Percentiles rank a stretch among this genome's conserved stretches.
Conservation (phyloP, 2,797 vertebrate genomes). For the Masticophis lateralis region DNA sequence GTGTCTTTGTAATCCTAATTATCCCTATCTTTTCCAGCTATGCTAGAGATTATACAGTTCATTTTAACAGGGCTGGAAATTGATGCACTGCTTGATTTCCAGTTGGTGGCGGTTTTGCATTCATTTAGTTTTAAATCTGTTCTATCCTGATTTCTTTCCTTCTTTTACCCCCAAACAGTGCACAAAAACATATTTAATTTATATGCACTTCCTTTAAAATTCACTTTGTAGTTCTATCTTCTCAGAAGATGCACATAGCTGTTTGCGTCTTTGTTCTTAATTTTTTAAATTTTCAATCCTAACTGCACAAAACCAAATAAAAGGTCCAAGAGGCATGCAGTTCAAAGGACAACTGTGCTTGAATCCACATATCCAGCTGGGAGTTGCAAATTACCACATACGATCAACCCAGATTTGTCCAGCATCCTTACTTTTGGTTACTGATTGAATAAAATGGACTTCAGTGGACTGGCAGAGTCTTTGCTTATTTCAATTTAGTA, state of each 20-base stretch:
- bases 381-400: not conserved
- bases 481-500: conserved; percentile 26
- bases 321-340: not conserved
- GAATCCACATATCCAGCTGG: not conserved
- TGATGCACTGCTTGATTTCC: not conserved
- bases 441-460: not conserved
- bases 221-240: not conserved
- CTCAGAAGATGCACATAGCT: not conserved
- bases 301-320: not conserved
- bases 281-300: not conserved
- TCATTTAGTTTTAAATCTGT: not conserved
- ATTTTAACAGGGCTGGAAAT: not conserved
- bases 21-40: conserved; percentile 31
- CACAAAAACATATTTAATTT: not conserved
- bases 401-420: not conserved
- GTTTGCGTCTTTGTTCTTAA: not conserved
- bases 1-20: too few species aligned
- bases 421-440: not conserved
- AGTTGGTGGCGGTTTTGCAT: not conserved
- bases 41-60: conserved; percentile 16
- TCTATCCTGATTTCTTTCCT: not conserved
- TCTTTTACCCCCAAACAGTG: not conserved
- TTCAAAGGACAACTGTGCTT: not conserved
- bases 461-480: not conserved
- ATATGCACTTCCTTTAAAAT: not conserved